Conservation (phyloP, 2,888 invertebrate species). For the Apotomis turbidana region DNA sequence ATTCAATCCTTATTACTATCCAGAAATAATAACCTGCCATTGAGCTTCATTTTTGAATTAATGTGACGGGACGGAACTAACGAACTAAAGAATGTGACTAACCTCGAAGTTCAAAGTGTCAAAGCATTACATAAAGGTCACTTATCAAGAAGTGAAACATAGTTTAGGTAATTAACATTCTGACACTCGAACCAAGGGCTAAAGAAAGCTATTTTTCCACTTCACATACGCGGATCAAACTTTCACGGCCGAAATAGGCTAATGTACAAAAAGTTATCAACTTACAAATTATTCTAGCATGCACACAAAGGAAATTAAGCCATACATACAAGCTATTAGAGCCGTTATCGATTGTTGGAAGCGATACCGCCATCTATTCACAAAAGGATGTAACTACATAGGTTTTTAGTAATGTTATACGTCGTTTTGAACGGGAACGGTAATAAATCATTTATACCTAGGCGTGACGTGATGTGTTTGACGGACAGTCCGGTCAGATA, state of each 20-base stretch:
- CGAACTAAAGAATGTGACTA: background rate
- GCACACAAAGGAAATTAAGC: conserved; percentile 51
- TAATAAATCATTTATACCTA: conserved; percentile 72
- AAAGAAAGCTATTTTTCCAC: conserved; percentile 37
- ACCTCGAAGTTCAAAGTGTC: conserved; percentile 24
- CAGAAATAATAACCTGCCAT: too few species aligned
- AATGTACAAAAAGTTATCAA: conserved; percentile 59
- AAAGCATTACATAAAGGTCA: conserved; percentile 22
- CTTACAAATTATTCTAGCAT: conserved; percentile 54
- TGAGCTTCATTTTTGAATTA: too few species aligned
- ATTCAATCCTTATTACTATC: too few species aligned
- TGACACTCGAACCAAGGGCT: conserved; percentile 24
- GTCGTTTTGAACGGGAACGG: conserved; percentile 18
- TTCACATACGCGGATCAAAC: conserved; percentile 53
- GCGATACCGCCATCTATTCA: conserved; percentile 1
- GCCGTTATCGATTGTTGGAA: conserved; percentile 55
- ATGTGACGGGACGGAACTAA: too few species aligned
- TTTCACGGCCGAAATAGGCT: conserved; percentile 63
- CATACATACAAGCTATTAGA: conserved; percentile 52
- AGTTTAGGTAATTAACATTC: conserved; percentile 1
- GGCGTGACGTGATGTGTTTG: conserved; percentile 70
- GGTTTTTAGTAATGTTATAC: background rate
- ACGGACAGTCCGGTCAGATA: conserved; percentile 55
- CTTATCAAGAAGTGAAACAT: conserved; percentile 24
- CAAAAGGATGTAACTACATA: conserved; percentile 4